Conservation (phyloP, 2,797 vertebrate genomes). For the Lycodopsis pacificus region DNA sequence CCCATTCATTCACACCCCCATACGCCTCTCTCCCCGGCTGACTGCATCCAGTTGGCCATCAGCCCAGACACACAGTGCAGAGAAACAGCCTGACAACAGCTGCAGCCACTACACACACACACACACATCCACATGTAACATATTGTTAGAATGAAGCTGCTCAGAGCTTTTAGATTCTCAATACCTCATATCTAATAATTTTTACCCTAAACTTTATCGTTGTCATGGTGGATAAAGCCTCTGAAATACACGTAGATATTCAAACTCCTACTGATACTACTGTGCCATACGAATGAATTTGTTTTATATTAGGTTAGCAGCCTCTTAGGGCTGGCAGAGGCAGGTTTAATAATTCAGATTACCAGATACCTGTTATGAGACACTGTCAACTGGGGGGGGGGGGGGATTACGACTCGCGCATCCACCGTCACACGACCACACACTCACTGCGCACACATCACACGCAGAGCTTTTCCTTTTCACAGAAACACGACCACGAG, state of each 20-base stretch:
- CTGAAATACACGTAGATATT: neutral
- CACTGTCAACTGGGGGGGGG: too few species aligned
- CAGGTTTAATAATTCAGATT: neutral
- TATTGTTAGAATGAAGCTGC: neutral
- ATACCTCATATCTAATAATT: neutral
- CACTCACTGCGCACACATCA: neutral
- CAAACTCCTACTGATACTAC: neutral
- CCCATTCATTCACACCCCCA: conserved; percentile 58
- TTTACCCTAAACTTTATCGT: neutral
- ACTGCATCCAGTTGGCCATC: conserved; percentile 67
- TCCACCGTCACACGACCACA: too few species aligned
- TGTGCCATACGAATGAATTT: neutral
- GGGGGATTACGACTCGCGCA: too few species aligned
- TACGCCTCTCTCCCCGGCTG: conserved; percentile 15
- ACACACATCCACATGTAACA: conserved; percentile 7
- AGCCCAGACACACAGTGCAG: conserved; percentile 48
- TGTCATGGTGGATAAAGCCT: neutral
- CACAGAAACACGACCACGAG: neutral
- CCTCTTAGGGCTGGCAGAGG: neutral
- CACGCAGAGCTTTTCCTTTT: neutral
- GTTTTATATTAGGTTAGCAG: neutral
- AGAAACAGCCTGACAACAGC: neutral
- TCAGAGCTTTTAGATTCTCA: neutral
- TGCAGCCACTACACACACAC: neutral
- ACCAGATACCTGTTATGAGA: too few species aligned